Evolutionary conservation across 1,140 invertebrate species (phyloP).

Genomic region (Drosophila pachea): DNA sequence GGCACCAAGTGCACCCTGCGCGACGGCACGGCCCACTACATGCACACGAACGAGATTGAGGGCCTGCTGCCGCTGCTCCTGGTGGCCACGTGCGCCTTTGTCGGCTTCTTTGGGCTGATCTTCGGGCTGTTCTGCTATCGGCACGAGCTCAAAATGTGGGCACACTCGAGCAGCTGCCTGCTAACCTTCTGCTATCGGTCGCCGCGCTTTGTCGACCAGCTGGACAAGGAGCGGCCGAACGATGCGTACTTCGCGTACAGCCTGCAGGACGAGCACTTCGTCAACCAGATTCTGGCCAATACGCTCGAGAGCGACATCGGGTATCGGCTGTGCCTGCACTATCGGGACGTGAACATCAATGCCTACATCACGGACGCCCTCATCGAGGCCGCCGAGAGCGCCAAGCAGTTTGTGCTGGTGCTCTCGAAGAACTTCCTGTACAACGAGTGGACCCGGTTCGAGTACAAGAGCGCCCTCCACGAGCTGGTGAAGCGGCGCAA

Average conservation of each 20-base stretch:
- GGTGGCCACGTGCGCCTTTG: conserved; percentile 86
- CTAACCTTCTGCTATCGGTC: conserved; percentile 89
- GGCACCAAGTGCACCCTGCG: conserved; percentile 84
- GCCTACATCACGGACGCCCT: conserved; percentile 93
- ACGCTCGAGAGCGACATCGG: conserved; percentile 88
- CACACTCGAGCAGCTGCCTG: conserved; percentile 88
- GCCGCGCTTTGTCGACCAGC: conserved; percentile 84
- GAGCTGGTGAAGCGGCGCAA: conserved; percentile 91
- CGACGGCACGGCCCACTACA: conserved; percentile 84
- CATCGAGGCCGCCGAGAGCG: conserved; percentile 93
- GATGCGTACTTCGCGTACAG: conserved; percentile 96
- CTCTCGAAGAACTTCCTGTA: conserved; percentile 95
- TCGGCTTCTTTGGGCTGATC: conserved; percentile 85
- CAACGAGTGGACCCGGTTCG: conserved; percentile 95
- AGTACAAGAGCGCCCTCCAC: conserved; percentile 94
- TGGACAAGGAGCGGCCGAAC: conserved; percentile 90
- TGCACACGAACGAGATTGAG: conserved; percentile 87
- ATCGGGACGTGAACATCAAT: conserved; percentile 90
- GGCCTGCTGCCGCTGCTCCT: conserved; percentile 88
- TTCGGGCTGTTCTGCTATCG: conserved; percentile 89
- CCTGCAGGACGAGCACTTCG: conserved; percentile 92
- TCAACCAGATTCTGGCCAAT: conserved; percentile 90
- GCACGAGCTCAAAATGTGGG: conserved; percentile 90
- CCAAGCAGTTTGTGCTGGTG: conserved; percentile 92
- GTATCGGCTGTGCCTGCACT: conserved; percentile 91